phyloP scores from a whole-genome alignment of 2,797 vertebrate species.

The Poecile montanus region DNA sequence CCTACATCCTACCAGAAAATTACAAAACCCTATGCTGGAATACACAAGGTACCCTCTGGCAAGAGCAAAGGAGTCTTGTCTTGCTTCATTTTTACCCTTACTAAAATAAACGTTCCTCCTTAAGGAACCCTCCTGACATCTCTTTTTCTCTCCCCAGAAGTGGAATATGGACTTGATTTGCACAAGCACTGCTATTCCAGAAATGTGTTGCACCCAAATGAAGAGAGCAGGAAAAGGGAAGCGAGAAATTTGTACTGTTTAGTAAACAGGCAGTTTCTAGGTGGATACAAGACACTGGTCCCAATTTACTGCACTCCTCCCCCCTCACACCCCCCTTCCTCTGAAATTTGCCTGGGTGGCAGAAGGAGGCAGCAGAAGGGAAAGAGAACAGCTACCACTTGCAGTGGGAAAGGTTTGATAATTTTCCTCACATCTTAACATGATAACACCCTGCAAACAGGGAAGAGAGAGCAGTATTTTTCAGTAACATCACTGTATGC shows the following conservation, averaged over 20 bases:
- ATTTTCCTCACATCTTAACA: neutral
- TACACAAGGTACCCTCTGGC: neutral
- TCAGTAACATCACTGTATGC: neutral
- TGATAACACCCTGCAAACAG: neutral
- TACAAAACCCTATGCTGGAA: neutral
- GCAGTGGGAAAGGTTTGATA: neutral
- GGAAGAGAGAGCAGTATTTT: neutral
- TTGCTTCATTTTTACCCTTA: neutral
- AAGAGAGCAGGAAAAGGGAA: conserved; percentile 20
- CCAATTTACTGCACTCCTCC: neutral
- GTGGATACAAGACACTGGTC: neutral
- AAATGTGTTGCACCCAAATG: neutral
- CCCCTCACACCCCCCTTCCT: neutral
- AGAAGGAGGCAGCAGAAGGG: neutral
- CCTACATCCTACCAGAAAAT: conserved; percentile 7
- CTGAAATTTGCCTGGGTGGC: conserved; percentile 3
- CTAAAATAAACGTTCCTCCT: neutral
- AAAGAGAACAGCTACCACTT: neutral
- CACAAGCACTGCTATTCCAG: conserved; percentile 21
- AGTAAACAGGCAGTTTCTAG: conserved; percentile 56
- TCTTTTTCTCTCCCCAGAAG: neutral
- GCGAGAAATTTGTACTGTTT: neutral
- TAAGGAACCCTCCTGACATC: neutral
- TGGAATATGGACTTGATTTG: neutral
- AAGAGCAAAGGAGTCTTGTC: neutral